Evolutionary conservation across 2,888 invertebrate species (phyloP), one percentile per base, ranked within the genome.

Genomic region (Tetropium fuscum): DNA sequence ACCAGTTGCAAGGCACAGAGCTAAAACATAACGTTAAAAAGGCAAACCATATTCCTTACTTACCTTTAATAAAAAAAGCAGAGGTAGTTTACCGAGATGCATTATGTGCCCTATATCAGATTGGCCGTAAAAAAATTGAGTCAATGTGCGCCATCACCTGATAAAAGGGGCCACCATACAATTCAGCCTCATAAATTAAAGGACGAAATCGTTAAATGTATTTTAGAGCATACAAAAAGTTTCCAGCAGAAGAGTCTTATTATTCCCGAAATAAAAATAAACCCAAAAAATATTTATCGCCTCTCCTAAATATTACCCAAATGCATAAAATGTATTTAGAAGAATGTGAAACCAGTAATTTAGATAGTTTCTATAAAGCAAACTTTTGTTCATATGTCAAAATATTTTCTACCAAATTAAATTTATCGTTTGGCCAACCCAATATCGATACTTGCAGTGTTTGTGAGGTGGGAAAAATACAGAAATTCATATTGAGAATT

Each of bases 361-460:
- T 55, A 6, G 47, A 55, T 18, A 27, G 27, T 18, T 19, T 10
- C 16, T 55, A 38, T 19, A 27, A 27, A 18, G 54, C 47, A 7
- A 51, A 44, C 4, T n/a, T 34, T 36, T 51, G 30, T 18, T 30
- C 44, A 7, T 51, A 57, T 16, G 7, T 34, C 5, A 43, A 57
- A 19, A 51, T 44, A 18, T 51, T 57, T 44, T 43, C 34, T 27
- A 57, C 38, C 11, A 57, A 44, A n/a, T 57, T 51, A 5, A 51
- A 57, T 27, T 20, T 57, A 5, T 43, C 44, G 2, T 57, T 57
- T 38, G 54, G 48, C 3, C 7, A 19, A n/a, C 58, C 48, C 6
- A 54, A 34, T 36, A 48, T 30, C 20, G 43, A 59, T 36, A 54
- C 43, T 15, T 59, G 54, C 22, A 48, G 25, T 34, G 15, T 48